Base-by-base conservation (phyloP, 2,797 vertebrate species). In the Lutjanus campechanus region DNA sequence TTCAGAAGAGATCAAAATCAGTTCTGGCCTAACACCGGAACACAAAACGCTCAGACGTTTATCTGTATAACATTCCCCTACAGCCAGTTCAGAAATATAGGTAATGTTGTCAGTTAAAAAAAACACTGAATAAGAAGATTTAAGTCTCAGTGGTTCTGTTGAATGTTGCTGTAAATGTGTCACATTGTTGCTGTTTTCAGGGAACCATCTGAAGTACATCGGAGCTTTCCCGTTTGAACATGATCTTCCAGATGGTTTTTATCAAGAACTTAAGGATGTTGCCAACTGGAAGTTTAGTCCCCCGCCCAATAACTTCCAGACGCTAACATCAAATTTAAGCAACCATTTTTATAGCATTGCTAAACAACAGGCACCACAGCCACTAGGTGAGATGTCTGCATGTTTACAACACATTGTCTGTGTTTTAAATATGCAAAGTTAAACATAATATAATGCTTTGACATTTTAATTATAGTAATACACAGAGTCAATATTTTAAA, bases 1-100 rank as follows among this genome's bases (percentile, higher is more conserved):
- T 64, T 63, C 51, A 69, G 22, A 19, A 60, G 67, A 64, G 7
- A 70, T 5, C 20, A 8, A 25, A 12, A 70, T 8, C 7, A 47
- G 5, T 81, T 81, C 59, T 81, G 54, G 46, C 79, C 79, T 8
- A 0, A 20, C 0, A 56, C 8, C 4, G 79, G 67, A 51, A 0
- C 1, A 0, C 0, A 0, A 13, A 49, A 81, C 1, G 72, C 64
- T 25, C 79, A 81, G 60, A 81, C 3, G 0, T 81, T 81, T 11
- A 51, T 81, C n/a, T 81, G 79, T 60, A 40, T 81, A 1, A 81
- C 79, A 0, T 71, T 81, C 3, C 5, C 3, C 2, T 75, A 70
- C 54, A 0, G 1, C 13, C 20, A 71, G 67, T 76, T 81, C 16
- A 3, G 0, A 7, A 0, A 8, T 0, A 67, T 75, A 11, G 73